A percentile compares a stretch with the other conserved stretches of the same genome.
These are phyloP conservation scores for Phylloscopus trochilus DNA, from an alignment of 2,113 vertebrate species.

Conservation along the genomic window DNA sequence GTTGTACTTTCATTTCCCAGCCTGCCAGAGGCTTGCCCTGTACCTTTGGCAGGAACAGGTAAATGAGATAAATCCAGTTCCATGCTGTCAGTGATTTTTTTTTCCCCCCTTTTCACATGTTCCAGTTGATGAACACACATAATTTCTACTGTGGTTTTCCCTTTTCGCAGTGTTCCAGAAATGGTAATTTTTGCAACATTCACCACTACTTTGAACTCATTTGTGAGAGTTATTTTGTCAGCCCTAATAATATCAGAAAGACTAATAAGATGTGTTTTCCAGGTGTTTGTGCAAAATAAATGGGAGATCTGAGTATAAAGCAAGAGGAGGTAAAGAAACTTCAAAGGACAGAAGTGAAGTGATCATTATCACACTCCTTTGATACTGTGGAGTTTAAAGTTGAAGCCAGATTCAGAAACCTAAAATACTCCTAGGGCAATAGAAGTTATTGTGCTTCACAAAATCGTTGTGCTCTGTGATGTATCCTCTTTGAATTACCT, in stretches of 20 bases:
- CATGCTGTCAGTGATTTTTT: background rate
- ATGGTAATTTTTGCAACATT: background rate
- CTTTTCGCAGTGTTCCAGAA: background rate
- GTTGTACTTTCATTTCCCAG: background rate
- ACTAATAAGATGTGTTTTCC: background rate
- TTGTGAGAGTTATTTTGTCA: constrained; percentile 3
- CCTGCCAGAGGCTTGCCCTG: background rate
- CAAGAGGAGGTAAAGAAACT: background rate
- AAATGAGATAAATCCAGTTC: background rate
- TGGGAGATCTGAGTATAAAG: background rate
- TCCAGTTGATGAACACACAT: background rate
- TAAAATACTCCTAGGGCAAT: background rate
- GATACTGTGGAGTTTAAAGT: background rate
- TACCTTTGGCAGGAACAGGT: background rate
- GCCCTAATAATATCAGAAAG: background rate
- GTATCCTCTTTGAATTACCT: background rate
- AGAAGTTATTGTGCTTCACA: background rate
- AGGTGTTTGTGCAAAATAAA: background rate
- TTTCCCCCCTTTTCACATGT: background rate
- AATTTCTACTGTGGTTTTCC: background rate
- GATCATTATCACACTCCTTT: background rate
- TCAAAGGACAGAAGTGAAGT: background rate
- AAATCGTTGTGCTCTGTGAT: background rate
- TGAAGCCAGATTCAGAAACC: constrained; percentile 3
- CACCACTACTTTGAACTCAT: background rate